phyloP scores from a whole-genome alignment of 1,140 invertebrate genomes.

The Sinella curviseta region DNA sequence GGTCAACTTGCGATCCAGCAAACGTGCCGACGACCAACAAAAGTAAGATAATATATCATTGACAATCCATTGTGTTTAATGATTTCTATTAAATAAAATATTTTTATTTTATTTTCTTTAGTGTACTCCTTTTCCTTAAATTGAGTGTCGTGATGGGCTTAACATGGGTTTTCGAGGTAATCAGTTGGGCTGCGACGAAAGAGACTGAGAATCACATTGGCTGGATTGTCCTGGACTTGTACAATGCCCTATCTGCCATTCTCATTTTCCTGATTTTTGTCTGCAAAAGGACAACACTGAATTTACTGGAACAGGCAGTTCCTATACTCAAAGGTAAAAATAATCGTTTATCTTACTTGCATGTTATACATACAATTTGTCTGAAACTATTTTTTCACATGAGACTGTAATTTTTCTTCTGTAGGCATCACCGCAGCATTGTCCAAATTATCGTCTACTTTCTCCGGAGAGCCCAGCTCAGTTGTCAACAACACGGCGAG shows the following conservation, averaged over 20 bases:
- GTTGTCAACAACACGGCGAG: neutral
- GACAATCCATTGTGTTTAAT: no score
- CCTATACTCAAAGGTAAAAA: neutral
- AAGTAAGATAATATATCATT: neutral
- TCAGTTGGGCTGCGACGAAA: constrained; percentile 58
- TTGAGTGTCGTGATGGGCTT: constrained; percentile 71
- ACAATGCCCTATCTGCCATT: constrained; percentile 80
- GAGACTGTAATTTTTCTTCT: neutral
- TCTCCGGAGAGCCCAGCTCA: neutral
- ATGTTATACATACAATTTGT: neutral
- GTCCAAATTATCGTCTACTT: neutral
- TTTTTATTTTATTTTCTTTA: constrained; percentile 48
- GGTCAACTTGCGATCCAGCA: neutral
- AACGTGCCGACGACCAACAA: neutral
- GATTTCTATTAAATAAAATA: neutral
- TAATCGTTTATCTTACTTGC: neutral
- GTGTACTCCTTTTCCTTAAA: constrained; percentile 66
- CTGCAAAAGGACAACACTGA: constrained; percentile 63
- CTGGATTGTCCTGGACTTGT: constrained; percentile 58
- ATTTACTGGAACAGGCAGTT: neutral
- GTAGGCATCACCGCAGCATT: neutral
- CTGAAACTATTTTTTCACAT: neutral
- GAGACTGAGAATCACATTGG: constrained; percentile 43
- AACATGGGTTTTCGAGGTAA: constrained; percentile 70
- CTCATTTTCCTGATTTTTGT: constrained; percentile 85